A percentile compares a stretch with the other conserved stretches of the same genome.
Conservation (phyloP, 2,797 vertebrate genomes). For the Artibeus jamaicensis region DNA sequence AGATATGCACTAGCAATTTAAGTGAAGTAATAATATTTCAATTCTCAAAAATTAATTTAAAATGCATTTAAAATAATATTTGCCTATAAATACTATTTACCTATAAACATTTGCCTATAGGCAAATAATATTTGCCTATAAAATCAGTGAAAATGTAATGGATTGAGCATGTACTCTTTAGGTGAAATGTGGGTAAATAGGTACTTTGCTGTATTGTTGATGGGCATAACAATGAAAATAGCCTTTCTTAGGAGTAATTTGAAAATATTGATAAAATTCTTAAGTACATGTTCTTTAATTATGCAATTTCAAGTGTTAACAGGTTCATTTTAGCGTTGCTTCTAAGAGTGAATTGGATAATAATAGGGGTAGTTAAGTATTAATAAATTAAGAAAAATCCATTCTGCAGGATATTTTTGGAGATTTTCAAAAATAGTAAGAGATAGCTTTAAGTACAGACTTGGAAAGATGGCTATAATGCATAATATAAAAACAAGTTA, state of each 20-base stretch:
- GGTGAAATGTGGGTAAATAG: not conserved
- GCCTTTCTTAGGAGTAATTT: not conserved
- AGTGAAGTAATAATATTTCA: conserved; percentile 29
- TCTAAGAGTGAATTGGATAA: not conserved
- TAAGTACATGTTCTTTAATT: not conserved
- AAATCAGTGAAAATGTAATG: conserved; percentile 10
- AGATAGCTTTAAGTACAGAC: not conserved
- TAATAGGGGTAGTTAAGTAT: not conserved
- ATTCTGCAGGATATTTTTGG: not conserved
- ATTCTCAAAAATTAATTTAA: conserved; percentile 29
- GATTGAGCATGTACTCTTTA: not conserved
- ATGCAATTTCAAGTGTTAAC: not conserved
- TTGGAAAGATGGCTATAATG: not conserved
- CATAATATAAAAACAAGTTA: not conserved
- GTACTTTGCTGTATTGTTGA: not conserved
- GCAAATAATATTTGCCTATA: too few relatives aligned
- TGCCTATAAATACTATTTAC: too few relatives aligned
- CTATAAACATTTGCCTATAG: too few relatives aligned
- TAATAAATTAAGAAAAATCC: not conserved
- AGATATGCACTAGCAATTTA: not conserved
- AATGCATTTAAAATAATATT: conserved; percentile 7
- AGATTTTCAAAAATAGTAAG: not conserved
- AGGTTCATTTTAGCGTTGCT: not conserved
- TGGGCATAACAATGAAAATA: not conserved
- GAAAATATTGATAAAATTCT: not conserved